Percentiles rank a stretch among this genome's conserved stretches.
Conservation (phyloP, 1,140 invertebrate species). For the Orius insidiosus region DNA sequence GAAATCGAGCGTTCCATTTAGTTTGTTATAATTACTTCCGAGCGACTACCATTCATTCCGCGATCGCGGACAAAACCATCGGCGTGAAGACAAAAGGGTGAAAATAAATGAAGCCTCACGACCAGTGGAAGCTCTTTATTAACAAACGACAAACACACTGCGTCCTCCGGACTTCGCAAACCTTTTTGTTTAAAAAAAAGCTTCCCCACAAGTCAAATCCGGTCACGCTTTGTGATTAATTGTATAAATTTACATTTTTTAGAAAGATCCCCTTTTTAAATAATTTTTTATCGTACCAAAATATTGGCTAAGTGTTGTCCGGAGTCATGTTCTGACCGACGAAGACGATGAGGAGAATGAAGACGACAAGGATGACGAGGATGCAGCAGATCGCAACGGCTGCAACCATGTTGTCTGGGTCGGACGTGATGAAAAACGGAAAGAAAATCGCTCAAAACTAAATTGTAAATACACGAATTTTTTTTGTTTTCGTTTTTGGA, state of each 20-base stretch:
- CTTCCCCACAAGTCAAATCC: background rate
- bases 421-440: constrained; percentile 1
- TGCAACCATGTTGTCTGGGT: constrained; percentile 40
- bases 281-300: background rate
- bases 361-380: constrained; percentile 51
- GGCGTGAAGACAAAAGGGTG: too few species aligned
- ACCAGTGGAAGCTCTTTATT: too few species aligned
- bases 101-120: too few species aligned
- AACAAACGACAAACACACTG: too few species aligned
- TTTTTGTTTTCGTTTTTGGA: too few species aligned
- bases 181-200: too few species aligned
- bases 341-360: constrained; percentile 60
- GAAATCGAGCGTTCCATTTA: too few species aligned
- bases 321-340: constrained; percentile 36
- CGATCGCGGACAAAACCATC: too few species aligned
- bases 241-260: background rate
- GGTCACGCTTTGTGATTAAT: background rate
- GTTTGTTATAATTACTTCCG: too few species aligned
- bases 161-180: too few species aligned
- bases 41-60: too few species aligned
- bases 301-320: constrained; percentile 12
- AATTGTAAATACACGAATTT: too few species aligned
- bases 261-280: background rate
- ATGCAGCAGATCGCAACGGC: constrained; percentile 62
- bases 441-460: background rate